Percentiles rank a stretch among this genome's conserved stretches.
Evolutionary conservation across 2,888 invertebrate species (phyloP).

Genomic region (Autographa pulchrina): DNA sequence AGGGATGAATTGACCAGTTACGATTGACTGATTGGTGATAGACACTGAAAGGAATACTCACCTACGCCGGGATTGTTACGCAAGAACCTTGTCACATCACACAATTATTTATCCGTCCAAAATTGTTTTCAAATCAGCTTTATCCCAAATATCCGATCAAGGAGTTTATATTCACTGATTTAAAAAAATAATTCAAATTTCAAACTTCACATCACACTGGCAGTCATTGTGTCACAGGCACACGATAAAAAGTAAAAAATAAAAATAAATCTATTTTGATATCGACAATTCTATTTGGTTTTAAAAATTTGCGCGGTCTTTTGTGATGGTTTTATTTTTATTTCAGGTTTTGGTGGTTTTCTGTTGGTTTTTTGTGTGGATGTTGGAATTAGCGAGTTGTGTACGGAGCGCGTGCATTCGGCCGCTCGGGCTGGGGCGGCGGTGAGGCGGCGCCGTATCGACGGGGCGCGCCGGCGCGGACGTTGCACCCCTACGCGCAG

Average conservation of each 20-base stretch:
- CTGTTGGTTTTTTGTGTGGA: constrained; percentile 50
- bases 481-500: constrained; percentile 78
- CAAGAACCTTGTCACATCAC: constrained; percentile 61
- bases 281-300: constrained; percentile 26
- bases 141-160: constrained; percentile 33
- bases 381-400: constrained; percentile 55
- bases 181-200: constrained; percentile 48
- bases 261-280: constrained; percentile 35
- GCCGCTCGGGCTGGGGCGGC: constrained; percentile 75
- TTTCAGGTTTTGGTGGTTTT: constrained; percentile 29
- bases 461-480: constrained; percentile 78
- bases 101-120: constrained; percentile 33
- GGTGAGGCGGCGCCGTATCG: constrained; percentile 66
- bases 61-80: constrained; percentile 59
- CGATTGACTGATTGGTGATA: background rate
- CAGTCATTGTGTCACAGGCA: constrained; percentile 67
- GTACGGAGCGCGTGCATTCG: constrained; percentile 69
- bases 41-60: constrained; percentile 36
- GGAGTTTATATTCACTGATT: constrained; percentile 43
- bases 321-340: constrained; percentile 39
- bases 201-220: constrained; percentile 69
- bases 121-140: constrained; percentile 22
- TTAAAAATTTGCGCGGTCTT: constrained; percentile 41
- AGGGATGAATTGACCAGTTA: background rate
- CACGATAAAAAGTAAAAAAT: constrained; percentile 40